Conservation (phyloP, 2,888 invertebrate genomes). For the Harpalus rufipes region DNA sequence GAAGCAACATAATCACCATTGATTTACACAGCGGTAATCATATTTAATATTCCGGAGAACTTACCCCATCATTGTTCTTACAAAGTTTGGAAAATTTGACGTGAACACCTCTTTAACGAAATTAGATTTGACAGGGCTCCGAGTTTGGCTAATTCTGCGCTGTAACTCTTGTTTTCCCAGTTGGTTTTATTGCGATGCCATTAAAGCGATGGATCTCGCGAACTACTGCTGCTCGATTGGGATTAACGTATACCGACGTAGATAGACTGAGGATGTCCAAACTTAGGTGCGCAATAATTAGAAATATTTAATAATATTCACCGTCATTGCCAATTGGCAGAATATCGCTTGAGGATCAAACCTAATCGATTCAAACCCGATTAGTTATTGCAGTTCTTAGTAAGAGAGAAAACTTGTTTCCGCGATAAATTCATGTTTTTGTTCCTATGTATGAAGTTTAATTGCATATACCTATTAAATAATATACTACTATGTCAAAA, state of each 20-base stretch:
- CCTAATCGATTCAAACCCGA: too few relatives aligned
- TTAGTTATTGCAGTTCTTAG: too few relatives aligned
- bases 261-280: not conserved
- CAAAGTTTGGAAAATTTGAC: slow-evolving; percentile 50
- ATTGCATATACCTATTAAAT: too few relatives aligned
- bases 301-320: too few relatives aligned
- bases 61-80: slow-evolving; percentile 36
- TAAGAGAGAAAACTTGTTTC: too few relatives aligned
- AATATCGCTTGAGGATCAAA: too few relatives aligned
- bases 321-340: too few relatives aligned
- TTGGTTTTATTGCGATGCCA: slow-evolving; percentile 51
- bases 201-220: slow-evolving; percentile 41
- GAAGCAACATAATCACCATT: not conserved
- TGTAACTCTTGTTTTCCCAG: slow-evolving; percentile 49
- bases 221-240: slow-evolving; percentile 14
- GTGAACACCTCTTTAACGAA: slow-evolving; percentile 62
- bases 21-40: slow-evolving; percentile 20
- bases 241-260: slow-evolving; percentile 14
- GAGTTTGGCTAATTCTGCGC: slow-evolving; percentile 20
- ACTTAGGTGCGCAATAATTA: too few relatives aligned
- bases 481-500: too few relatives aligned
- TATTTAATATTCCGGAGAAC: slow-evolving; percentile 42
- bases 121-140: slow-evolving; percentile 54
- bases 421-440: too few relatives aligned
- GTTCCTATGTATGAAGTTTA: too few relatives aligned